These are phyloP conservation scores for Chelon labrosus DNA, from an alignment of 2,797 vertebrate species.

Conservation along the genomic window DNA sequence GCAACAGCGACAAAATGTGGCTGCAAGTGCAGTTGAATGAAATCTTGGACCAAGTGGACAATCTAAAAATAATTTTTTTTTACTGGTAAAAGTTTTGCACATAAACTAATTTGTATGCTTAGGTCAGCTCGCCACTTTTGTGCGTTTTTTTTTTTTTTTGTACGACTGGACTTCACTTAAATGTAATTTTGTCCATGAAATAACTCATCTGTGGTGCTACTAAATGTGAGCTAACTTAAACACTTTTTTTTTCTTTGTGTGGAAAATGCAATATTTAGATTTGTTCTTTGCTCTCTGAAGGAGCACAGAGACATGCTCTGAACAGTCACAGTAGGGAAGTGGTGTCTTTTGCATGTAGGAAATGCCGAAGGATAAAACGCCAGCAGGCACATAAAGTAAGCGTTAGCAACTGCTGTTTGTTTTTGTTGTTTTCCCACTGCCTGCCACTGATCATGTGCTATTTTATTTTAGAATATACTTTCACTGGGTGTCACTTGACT, in stretches of 20 bases:
- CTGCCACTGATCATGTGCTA: conserved; percentile 33
- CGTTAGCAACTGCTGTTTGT: conserved; percentile 66
- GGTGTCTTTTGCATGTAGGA: conserved; percentile 19
- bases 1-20: background rate
- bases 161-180: conserved; percentile 37
- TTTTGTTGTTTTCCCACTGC: conserved; percentile 15
- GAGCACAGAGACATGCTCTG: conserved; percentile 27
- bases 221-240: conserved; percentile 73
- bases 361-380: conserved; percentile 54
- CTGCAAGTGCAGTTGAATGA: background rate
- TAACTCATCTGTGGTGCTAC: conserved; percentile 71
- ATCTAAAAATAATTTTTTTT: conserved; percentile 37
- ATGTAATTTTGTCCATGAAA: conserved; percentile 47
- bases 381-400: conserved; percentile 32
- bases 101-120: conserved; percentile 40
- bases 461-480: conserved; percentile 20
- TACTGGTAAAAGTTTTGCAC: conserved; percentile 51
- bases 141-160: conserved; percentile 22
- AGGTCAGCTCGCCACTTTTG: conserved; percentile 13
- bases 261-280: conserved; percentile 58
- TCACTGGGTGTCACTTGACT: conserved; percentile 38
- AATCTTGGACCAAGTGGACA: conserved; percentile 44
- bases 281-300: background rate
- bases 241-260: conserved; percentile 55
- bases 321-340: conserved; percentile 6